phyloP scores from a whole-genome alignment of 2,113 vertebrate species.

The Heloderma charlesbogerti region DNA sequence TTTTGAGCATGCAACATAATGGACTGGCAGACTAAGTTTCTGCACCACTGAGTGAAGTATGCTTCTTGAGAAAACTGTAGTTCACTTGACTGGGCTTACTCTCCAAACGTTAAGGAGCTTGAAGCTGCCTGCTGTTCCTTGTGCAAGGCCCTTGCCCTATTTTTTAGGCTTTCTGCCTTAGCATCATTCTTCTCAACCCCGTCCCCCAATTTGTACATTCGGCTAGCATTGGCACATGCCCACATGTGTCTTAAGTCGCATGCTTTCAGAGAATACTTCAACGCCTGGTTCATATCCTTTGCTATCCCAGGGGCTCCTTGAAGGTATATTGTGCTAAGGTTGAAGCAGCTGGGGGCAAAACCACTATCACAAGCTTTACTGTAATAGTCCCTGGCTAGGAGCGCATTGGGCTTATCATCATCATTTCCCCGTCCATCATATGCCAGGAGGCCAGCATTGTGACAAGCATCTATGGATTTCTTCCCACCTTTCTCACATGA shows the following conservation, averaged over 20 bases:
- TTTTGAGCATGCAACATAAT: conserved; percentile 6
- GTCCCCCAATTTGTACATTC: conserved; percentile 94
- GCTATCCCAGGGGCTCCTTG: conserved; percentile 81
- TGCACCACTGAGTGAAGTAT: conserved; percentile 20
- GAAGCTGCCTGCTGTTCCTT: conserved; percentile 78
- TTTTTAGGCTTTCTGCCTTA: conserved; percentile 91
- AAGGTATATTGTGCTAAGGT: conserved; percentile 89
- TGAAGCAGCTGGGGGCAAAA: conserved; percentile 92
- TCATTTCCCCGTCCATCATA: conserved; percentile 83
- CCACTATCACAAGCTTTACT: conserved; percentile 85
- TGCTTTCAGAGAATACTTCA: conserved; percentile 86
- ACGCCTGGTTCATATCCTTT: conserved; percentile 86
- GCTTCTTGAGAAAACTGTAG: background rate
- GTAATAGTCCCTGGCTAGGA: conserved; percentile 85
- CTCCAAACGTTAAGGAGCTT: conserved; percentile 74
- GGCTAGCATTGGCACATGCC: conserved; percentile 95
- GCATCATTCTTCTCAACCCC: conserved; percentile 85
- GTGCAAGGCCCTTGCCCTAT: conserved; percentile 85
- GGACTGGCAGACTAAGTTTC: conserved; percentile 2
- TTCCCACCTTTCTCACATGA: conserved; percentile 87
- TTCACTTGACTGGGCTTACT: conserved; percentile 60
- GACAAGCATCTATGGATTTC: conserved; percentile 89
- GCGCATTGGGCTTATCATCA: conserved; percentile 75
- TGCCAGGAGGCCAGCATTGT: conserved; percentile 87
- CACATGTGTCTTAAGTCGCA: conserved; percentile 93